Evolutionary conservation across 2,888 invertebrate genomes (phyloP), one percentile per base, ranked within the genome.

Genomic region (Gymnocheta viridis): DNA sequence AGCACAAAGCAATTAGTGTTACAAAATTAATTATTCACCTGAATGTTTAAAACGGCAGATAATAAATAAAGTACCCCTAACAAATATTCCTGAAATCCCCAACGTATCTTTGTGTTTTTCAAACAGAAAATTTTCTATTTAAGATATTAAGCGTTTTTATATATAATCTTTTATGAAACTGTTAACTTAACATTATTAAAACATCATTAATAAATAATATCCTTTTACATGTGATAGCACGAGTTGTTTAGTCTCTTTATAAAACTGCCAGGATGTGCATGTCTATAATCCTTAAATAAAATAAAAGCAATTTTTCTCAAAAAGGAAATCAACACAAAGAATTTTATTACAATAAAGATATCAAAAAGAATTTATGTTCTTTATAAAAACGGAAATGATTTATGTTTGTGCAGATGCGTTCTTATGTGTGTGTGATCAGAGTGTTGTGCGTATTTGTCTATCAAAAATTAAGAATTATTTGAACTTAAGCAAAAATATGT

Each of bases 251-350:
- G n/a, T n/a, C 35, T 51, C 67, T 22, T 22, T 14, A 51, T n/a
- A 51, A 38, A 35, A 51, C 6, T 19, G 14, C 27, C 19, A 17
- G 32, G 27, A 38, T 62, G 38, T 19, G 0, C 9, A n/a, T 32
- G 35, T 19, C 19, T 27, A 24, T 38, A 51, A 69, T 38, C 24
- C 35, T 69, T 51, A 24, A 69, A 38, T 41, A 19, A 54, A 56
- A 56, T 41, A 12, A 47, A 29, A 14, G 3, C 6, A 44, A 47
- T 64, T 44, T 24, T 2, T 29, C 2, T 27, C n/a, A 19, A 19
- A 49, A 47, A 32, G 47, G 22, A 66, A 47, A 47, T 66, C 47
- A 49, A 47, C 17, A 29, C 47, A 47, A 66, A 32, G 12, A 66
- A 66, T 29, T 66, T 66, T 66, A 66, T 22, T 47, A 12, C 47